These are phyloP conservation scores for Diphyllodes magnificus DNA, from an alignment of 2,113 vertebrate genomes.

Conservation along the genomic window DNA sequence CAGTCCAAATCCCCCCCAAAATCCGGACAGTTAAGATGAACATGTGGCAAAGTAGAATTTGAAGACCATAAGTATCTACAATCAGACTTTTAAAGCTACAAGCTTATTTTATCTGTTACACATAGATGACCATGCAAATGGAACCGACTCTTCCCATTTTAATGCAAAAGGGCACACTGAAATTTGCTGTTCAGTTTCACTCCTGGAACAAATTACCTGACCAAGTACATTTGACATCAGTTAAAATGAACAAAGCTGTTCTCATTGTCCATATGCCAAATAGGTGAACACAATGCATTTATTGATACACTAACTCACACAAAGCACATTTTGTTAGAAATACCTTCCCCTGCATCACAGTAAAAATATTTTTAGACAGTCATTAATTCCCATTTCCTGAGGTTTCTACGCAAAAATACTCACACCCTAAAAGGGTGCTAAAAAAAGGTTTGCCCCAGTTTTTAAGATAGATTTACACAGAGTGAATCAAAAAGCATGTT, in stretches of 20 bases:
- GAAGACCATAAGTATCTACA: not conserved
- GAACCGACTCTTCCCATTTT: not conserved
- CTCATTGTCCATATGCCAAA: not conserved
- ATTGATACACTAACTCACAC: not conserved
- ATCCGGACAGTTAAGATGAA: not conserved
- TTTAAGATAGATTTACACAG: not conserved
- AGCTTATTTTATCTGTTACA: not conserved
- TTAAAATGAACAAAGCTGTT: not conserved
- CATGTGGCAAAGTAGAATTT: not conserved
- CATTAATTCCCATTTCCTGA: not conserved
- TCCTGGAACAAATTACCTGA: conserved; percentile 5
- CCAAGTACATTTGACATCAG: not conserved
- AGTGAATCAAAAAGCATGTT: not conserved
- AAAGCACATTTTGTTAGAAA: not conserved
- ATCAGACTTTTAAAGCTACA: not conserved
- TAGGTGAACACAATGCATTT: not conserved
- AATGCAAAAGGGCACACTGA: not conserved
- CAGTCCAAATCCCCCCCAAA: no score
- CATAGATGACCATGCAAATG: not conserved
- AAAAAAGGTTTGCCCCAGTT: not conserved
- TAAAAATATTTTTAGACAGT: conserved; percentile 21
- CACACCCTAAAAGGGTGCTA: not conserved
- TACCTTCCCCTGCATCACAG: not conserved
- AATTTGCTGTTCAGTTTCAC: conserved; percentile 1
- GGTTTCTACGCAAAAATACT: not conserved